Evolutionary conservation across 2,797 vertebrate genomes (phyloP), one percentile per base, ranked within the genome.

Genomic region (Orestias chungarensis): DNA sequence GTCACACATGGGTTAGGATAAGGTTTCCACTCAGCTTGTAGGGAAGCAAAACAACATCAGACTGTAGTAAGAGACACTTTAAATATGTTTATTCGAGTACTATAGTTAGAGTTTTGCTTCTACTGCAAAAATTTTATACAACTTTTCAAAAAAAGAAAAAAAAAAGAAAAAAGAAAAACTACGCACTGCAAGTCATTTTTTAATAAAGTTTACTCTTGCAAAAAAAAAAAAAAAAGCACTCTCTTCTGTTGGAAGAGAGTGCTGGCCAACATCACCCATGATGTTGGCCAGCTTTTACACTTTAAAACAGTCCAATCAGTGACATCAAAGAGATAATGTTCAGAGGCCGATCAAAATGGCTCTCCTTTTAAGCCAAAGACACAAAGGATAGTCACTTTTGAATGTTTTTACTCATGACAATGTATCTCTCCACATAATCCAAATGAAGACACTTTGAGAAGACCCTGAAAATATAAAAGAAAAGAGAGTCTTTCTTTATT

Each of bases 241-340:
- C 64, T 79, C 69, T 74, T 82, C 83, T 85, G 74, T 66, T 87
- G 73, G 82, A 82, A 71, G 77, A 76, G 88, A 91, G 70, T 52
- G 66, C 73, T 82, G 59, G 72, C 69, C 61, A 76, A 85, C 50
- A 62, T 47, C 76, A 74, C 47, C 65, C 49, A 25, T 89, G 93
- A 92, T 91, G 93, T 89, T 89, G 94, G 57, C 88, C 85, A 50
- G 83, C 86, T 86, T 77, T 80, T 81, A 89, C 86, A 90, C 86
- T 89, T 84, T 91, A 93, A 88, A 80, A 93, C 94, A 93, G 93
- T 93, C 92, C 89, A 92, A 4, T 76, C 68, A 82, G 87, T 87
- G 83, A 81, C 88, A 89, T 88, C 82, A 78, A 74, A 83, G 89
- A 85, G 87, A 87, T 79, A 85, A 83, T 79, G 81, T 82, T 87